Conservation (phyloP, 2,797 vertebrate genomes). For the Amblyraja radiata region DNA sequence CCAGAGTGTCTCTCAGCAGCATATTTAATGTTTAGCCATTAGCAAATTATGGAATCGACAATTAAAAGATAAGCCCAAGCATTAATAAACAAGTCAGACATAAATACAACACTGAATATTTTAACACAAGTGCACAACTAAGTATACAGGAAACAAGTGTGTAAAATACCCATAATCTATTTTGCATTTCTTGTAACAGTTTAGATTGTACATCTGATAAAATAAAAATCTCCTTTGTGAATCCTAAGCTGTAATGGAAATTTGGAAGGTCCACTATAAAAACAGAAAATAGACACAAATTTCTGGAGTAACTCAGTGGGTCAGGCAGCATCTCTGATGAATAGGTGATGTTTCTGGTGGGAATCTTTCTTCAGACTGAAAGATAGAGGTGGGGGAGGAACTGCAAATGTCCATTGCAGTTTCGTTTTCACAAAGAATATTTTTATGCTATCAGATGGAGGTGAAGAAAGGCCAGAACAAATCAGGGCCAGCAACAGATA, state of each 20-base stretch:
- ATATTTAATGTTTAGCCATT: neutral
- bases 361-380: too few relatives aligned
- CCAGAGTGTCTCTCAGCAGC: neutral
- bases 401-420: too few relatives aligned
- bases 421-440: too few relatives aligned
- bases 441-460: too few relatives aligned
- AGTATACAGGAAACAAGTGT: neutral
- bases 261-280: neutral
- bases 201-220: neutral
- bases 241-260: neutral
- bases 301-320: too few relatives aligned
- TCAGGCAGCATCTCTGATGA: too few relatives aligned
- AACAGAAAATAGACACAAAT: too few relatives aligned
- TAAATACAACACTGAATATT: neutral
- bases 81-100: neutral
- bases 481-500: too few relatives aligned
- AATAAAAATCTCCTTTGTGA: neutral
- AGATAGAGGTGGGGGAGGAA: too few relatives aligned
- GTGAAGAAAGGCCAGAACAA: too few relatives aligned
- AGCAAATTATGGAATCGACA: constrained; percentile 2
- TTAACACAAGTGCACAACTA: neutral
- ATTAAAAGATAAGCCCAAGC: neutral
- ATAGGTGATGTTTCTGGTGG: too few relatives aligned
- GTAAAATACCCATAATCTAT: neutral
- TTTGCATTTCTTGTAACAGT: neutral